Conservation (phyloP, 2,113 vertebrate species). For the Datnioides undecimradiatus region DNA sequence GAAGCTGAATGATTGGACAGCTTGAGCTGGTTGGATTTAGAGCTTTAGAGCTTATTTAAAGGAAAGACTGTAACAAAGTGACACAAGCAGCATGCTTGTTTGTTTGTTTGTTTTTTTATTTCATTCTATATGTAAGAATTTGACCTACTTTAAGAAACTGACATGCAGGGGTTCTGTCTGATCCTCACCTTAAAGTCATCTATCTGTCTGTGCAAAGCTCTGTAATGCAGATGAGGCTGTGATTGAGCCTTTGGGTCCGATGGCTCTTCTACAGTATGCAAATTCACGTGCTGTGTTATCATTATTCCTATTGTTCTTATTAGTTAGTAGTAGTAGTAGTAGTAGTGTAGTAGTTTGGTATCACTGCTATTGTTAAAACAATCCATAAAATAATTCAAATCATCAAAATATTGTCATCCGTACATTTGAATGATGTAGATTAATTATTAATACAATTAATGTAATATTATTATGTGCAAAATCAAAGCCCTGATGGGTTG, state of each 20-base stretch:
- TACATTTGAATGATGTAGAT: background rate
- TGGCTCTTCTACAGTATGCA: background rate
- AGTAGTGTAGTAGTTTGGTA: too few species aligned
- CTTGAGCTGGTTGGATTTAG: constrained; percentile 79
- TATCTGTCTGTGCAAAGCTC: constrained; percentile 12
- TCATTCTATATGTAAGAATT: constrained; percentile 6
- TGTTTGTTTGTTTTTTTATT: constrained; percentile 28
- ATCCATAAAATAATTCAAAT: too few species aligned
- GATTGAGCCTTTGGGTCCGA: constrained; percentile 2
- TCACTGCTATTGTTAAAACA: too few species aligned
- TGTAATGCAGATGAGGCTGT: constrained; percentile 46
- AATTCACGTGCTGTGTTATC: constrained; percentile 16
- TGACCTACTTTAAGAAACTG: constrained; percentile 49
- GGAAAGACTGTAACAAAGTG: constrained; percentile 76
- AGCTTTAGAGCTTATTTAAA: constrained; percentile 80
- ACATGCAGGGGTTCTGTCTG: constrained; percentile 16
- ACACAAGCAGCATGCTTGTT: constrained; percentile 61
- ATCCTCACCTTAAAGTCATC: constrained; percentile 34
- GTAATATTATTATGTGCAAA: background rate
- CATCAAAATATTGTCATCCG: background rate
- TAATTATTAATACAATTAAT: too few species aligned
- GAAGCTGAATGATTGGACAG: constrained; percentile 71
- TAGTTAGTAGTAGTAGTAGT: too few species aligned
- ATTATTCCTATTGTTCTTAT: too few species aligned
- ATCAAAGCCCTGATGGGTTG: background rate